phyloP scores from a whole-genome alignment of 2,797 vertebrate genomes.

The Acanthurus lineatus region DNA sequence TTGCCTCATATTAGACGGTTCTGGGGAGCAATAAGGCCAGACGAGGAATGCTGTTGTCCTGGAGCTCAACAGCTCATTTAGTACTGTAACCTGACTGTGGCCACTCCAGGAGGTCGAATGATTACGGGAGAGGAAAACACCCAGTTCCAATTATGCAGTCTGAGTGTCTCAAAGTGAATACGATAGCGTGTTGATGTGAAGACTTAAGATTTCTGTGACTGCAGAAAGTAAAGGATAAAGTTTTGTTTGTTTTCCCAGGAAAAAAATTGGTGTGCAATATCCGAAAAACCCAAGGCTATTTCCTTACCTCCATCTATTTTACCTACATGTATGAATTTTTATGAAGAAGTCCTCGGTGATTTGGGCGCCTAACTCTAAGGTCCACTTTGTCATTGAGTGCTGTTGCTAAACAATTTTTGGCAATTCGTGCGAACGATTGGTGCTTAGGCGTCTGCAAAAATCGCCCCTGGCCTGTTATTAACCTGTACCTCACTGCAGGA shows the following conservation, averaged over 20 bases:
- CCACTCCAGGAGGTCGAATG: slow-evolving; percentile 49
- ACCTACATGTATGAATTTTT: slow-evolving; percentile 10
- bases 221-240: slow-evolving; percentile 14
- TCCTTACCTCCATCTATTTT: slow-evolving; percentile 4
- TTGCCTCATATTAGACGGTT: slow-evolving; percentile 47
- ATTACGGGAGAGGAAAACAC: slow-evolving; percentile 51
- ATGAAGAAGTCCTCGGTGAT: background rate
- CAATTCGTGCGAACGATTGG: slow-evolving; percentile 22
- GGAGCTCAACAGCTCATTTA: slow-evolving; percentile 51
- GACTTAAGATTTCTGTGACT: slow-evolving; percentile 28
- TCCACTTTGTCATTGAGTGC: slow-evolving; percentile 13
- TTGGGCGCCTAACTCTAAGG: background rate
- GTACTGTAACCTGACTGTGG: slow-evolving; percentile 65
- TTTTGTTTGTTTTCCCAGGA: slow-evolving; percentile 26
- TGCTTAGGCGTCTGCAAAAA: slow-evolving; percentile 33
- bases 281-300: slow-evolving; percentile 14
- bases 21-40: slow-evolving; percentile 44
- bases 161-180: slow-evolving; percentile 46
- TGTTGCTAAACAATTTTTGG: slow-evolving; percentile 9
- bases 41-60: slow-evolving; percentile 55
- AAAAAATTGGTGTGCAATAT: background rate
- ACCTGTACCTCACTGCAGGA: slow-evolving; percentile 27
- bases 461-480: slow-evolving; percentile 11
- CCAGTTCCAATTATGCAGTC: slow-evolving; percentile 31
- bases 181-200: slow-evolving; percentile 54